Conservation (phyloP, 2,888 invertebrate genomes). For the Hyposoter didymator region DNA sequence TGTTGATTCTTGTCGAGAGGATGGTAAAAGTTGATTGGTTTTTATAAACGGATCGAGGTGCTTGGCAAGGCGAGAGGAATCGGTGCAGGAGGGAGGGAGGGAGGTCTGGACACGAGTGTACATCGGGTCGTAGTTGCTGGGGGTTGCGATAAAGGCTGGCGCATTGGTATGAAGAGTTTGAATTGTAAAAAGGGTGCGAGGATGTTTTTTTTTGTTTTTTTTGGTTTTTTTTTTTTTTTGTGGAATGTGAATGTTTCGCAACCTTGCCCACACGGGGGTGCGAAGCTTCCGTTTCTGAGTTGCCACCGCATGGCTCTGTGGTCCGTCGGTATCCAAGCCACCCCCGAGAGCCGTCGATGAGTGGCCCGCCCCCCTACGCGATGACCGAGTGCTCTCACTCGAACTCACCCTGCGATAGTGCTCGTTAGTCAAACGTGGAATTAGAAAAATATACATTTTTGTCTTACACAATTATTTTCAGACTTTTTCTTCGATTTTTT, state of each 20-base stretch:
- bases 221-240: conserved; percentile 79
- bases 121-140: neutral
- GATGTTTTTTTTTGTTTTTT: conserved; percentile 69
- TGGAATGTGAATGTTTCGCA: conserved; percentile 88
- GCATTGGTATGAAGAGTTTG: conserved; percentile 25
- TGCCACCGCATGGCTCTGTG: conserved; percentile 84
- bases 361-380: conserved; percentile 85
- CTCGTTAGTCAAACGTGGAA: conserved; percentile 81
- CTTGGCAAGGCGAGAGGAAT: conserved; percentile 50
- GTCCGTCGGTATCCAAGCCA: conserved; percentile 84
- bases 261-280: conserved; percentile 93
- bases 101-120: conserved; percentile 26
- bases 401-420: conserved; percentile 85
- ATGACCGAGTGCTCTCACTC: conserved; percentile 84
- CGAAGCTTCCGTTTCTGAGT: conserved; percentile 91
- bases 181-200: conserved; percentile 35
- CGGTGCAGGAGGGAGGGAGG: neutral
- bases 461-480: conserved; percentile 48
- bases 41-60: conserved; percentile 51
- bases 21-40: conserved; percentile 31
- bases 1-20: conserved; percentile 19
- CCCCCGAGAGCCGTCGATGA: conserved; percentile 84
- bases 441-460: conserved; percentile 65
- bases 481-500: conserved; percentile 19
- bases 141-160: neutral